Base-by-base conservation (phyloP, 1,140 invertebrate species). In the Arctopsyche grandis region DNA sequence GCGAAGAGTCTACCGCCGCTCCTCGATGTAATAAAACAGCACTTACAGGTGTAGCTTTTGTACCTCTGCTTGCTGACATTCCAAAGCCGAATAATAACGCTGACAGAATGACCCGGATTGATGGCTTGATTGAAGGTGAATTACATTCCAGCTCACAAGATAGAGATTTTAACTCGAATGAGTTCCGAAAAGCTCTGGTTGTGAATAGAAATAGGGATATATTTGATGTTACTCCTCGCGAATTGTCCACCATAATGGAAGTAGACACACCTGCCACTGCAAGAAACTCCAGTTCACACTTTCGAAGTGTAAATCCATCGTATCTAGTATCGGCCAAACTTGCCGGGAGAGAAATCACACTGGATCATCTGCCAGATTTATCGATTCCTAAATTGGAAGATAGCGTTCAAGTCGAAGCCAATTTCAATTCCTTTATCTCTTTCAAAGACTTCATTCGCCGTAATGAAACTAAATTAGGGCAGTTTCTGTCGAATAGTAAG, bases 241-340 rank as follows among this genome's bases (percentile, higher is more conserved):
- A 93, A 83, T 85, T 93, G n/a, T 93, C 92, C 9, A 92, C 91
- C 7, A 92, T 93, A 58, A 85, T 90, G 5, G 92, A 93, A 88
- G 88, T 91, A 1, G 91, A 91, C 84, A 91, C 91, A 7, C 90
- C 90, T 5, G 89, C 90, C 48, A 85, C 82, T 12, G 66, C 26
- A 83, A 88, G 86, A 44, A 82, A 83, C 69, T 46, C 43, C 19
- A 82, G 77, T 29, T 21, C 12, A 0, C 44, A n/a, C 24, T 82
- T 79, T 0, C 77, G 66, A 26, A 44, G 29, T 26, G 10, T 81
- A 0, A 77, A 82, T 46, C 38, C 22, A 66, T 48, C 81, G 83
- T 22, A 63, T 22, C 44, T 21, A 74, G 75, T 44, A n/a, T n/a
- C n/a, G n/a, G n/a, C n/a, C n/a, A n/a, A n/a, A n/a, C n/a, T n/a